Evolutionary conservation across 1,140 invertebrate species (phyloP).

Genomic region (Caerostris darwini): DNA sequence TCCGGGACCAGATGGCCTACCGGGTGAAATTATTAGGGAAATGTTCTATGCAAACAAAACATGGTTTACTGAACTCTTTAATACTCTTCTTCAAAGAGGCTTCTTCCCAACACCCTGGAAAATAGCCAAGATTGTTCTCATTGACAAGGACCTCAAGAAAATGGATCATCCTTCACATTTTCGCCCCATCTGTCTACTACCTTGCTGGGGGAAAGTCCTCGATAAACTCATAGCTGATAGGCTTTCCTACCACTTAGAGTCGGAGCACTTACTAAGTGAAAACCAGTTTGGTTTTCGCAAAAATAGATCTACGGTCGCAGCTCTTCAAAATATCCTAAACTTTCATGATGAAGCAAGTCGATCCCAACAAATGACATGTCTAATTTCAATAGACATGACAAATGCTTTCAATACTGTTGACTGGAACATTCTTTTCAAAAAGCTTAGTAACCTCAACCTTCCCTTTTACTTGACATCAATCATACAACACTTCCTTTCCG

Average conservation of each 20-base stretch:
- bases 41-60: neutral
- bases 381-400: neutral
- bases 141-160: too few relatives aligned
- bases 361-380: neutral
- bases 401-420: neutral
- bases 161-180: too few relatives aligned
- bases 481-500: neutral
- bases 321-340: neutral
- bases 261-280: too few relatives aligned
- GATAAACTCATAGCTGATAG: too few relatives aligned
- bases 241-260: too few relatives aligned
- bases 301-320: neutral
- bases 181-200: too few relatives aligned
- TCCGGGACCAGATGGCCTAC: neutral
- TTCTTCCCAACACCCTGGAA: neutral
- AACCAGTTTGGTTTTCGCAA: neutral
- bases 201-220: too few relatives aligned
- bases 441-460: neutral
- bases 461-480: fast-evolving
- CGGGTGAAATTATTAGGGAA: neutral
- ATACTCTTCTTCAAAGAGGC: neutral
- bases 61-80: neutral
- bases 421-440: neutral
- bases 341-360: neutral
- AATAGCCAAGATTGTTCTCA: neutral